Base-by-base conservation (phyloP, 2,797 vertebrate species). In the Eptatretus atami region DNA sequence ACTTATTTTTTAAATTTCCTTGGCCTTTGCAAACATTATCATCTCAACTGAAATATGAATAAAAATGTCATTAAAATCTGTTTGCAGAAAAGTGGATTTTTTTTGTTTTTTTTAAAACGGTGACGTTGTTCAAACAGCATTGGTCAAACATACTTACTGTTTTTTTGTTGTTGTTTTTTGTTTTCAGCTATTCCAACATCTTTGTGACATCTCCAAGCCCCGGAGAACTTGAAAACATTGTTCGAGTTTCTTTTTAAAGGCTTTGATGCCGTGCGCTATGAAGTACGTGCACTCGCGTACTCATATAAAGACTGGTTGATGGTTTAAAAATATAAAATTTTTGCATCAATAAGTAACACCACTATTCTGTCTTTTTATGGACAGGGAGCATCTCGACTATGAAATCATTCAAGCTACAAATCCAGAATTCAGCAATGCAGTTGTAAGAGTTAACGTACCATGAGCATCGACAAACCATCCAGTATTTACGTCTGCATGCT, bases 211-310 rank as follows among this genome's bases (percentile, higher is more conserved):
- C 92, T 2, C 92, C 92, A 3, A n/a, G 86, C 70, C n/a, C 92
- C 92, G 0, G 92, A 98, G 73, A n/a, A 98, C 71, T 80, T 98
- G 64, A 83, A 87, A 69, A 98, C 92, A 9, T 76, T 98, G 66
- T 98, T 98, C 75, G 87, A 98, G 68, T 98, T 98, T 71, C 76
- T 96, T 65, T 98, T 96, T 72, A 96, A 96, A 76, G 90, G 92
- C 63, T 98, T 98, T 66, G 92, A 98, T 70, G 76, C 79, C 1
- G 75, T 98, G 64, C 82, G 88, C 66, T 96, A 93, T 71, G 82
- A 98, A 85, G 88, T 95, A 44, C n/a, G 57, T 25, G 57, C 12
- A 24, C 57, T 24, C 57, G 12, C 15, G 12, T 61, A 24, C 9
- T 61, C 3, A 44, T 8, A 44, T 44, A 44, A 44, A 44, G 31